Conservation (phyloP, 2,113 vertebrate species). For the Oreochromis tanganicae region DNA sequence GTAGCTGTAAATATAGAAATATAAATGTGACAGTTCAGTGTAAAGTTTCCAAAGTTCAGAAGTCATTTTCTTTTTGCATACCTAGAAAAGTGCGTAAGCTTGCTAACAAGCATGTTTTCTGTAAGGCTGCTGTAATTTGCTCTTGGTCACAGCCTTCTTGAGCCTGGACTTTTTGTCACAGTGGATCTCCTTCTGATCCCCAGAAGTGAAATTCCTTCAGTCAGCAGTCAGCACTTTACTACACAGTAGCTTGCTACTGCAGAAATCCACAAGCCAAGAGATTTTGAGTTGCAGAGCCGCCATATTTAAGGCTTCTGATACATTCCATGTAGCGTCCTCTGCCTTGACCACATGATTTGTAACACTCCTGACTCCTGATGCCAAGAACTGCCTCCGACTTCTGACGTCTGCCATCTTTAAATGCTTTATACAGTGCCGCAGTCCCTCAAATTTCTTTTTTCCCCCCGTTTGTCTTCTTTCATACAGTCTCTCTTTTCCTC, state of each 20-base stretch:
- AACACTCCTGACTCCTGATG: slow-evolving; percentile 12
- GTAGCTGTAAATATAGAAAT: neutral
- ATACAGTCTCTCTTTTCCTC: slow-evolving; percentile 12
- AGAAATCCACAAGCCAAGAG: slow-evolving; percentile 58
- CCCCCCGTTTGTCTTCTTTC: slow-evolving; percentile 2
- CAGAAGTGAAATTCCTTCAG: slow-evolving; percentile 50
- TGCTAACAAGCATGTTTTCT: slow-evolving; percentile 51
- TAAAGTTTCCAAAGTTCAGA: slow-evolving; percentile 12
- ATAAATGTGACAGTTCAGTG: neutral
- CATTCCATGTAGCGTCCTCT: slow-evolving; percentile 49
- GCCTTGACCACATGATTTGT: slow-evolving; percentile 43
- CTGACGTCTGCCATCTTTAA: slow-evolving; percentile 65
- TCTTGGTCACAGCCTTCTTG: slow-evolving; percentile 49
- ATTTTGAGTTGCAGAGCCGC: slow-evolving; percentile 47
- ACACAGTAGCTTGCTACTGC: slow-evolving; percentile 58
- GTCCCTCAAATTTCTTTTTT: slow-evolving; percentile 31
- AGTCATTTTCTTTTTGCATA: neutral
- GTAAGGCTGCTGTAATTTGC: neutral
- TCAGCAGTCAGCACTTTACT: slow-evolving; percentile 64
- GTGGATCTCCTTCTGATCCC: slow-evolving; percentile 55
- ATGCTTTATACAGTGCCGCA: slow-evolving; percentile 45
- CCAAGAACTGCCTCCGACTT: slow-evolving; percentile 49
- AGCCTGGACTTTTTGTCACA: slow-evolving; percentile 54
- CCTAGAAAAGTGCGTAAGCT: neutral
- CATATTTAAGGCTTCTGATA: slow-evolving; percentile 51